Evolutionary conservation across 2,797 vertebrate species (phyloP).

Genomic region (Diceros bicornis): DNA sequence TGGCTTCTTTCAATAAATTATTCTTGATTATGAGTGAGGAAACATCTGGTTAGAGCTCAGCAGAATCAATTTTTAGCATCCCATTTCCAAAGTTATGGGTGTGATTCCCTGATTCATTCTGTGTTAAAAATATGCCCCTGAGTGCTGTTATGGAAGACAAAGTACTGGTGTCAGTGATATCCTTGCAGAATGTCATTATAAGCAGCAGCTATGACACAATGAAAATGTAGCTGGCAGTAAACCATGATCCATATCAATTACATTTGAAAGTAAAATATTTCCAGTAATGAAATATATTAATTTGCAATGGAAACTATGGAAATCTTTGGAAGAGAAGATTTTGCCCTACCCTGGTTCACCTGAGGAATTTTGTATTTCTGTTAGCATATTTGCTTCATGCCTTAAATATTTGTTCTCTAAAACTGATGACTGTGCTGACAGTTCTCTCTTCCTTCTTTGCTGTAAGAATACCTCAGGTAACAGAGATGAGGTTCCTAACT

Average conservation of each 20-base stretch:
- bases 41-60: slow-evolving; percentile 43
- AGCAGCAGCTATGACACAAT: slow-evolving; percentile 28
- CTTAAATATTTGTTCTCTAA: slow-evolving; percentile 53
- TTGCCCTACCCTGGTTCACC: background rate
- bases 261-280: slow-evolving; percentile 73
- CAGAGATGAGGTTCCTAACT: background rate
- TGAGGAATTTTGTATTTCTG: slow-evolving; percentile 8
- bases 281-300: slow-evolving; percentile 52
- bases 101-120: slow-evolving; percentile 64
- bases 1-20: slow-evolving; percentile 64
- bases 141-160: slow-evolving; percentile 69
- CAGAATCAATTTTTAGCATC: slow-evolving; percentile 52
- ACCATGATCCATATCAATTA: slow-evolving; percentile 57
- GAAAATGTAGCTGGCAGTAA: slow-evolving; percentile 51
- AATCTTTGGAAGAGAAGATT: background rate
- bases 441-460: background rate
- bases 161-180: slow-evolving; percentile 39
- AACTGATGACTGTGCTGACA: background rate
- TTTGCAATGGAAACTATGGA: slow-evolving; percentile 22
- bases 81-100: slow-evolving; percentile 17
- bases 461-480: slow-evolving; percentile 37
- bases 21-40: slow-evolving; percentile 35
- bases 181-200: slow-evolving; percentile 62
- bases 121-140: slow-evolving; percentile 64
- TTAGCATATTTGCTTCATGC: background rate